These are phyloP conservation scores for Rotaria sp. DNA, from an alignment of 2,888 invertebrate species.

Conservation along the genomic window DNA sequence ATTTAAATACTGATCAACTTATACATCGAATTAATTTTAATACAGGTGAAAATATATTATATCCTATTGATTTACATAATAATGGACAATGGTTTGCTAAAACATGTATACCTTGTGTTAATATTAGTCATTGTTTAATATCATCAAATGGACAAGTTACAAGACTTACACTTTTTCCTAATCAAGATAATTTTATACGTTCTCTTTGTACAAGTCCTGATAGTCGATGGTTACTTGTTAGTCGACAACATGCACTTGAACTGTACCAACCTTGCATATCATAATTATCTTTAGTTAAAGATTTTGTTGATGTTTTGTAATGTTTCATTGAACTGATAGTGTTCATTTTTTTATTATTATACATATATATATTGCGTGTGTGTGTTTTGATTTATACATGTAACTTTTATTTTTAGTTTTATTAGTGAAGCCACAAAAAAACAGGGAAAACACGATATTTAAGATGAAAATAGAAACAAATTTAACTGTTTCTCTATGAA, in stretches of 20 bases:
- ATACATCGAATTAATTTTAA: not conserved
- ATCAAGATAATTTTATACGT: constrained; percentile 2
- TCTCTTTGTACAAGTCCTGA: not conserved
- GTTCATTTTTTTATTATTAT: not conserved
- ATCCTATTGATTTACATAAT: not conserved
- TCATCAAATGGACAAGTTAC: not conserved
- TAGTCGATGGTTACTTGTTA: not conserved
- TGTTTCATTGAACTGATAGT: not conserved
- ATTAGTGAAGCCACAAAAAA: not conserved
- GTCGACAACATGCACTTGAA: constrained; percentile 1
- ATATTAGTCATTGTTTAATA: not conserved
- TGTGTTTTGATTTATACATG: not conserved
- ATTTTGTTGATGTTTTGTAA: not conserved
- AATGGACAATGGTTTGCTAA: constrained; percentile 6
- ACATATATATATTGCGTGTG: not conserved
- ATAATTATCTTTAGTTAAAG: not conserved
- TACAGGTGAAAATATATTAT: not conserved
- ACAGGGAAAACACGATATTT: not conserved
- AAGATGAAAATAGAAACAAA: not conserved
- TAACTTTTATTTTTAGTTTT: not conserved
- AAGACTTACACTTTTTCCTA: not conserved
- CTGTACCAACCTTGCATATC: not conserved
- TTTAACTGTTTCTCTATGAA: too few relatives aligned
- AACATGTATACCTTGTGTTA: not conserved
- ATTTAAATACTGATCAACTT: not conserved